Evolutionary conservation across 2,797 vertebrate species (phyloP).

Genomic region (Clamator glandarius): DNA sequence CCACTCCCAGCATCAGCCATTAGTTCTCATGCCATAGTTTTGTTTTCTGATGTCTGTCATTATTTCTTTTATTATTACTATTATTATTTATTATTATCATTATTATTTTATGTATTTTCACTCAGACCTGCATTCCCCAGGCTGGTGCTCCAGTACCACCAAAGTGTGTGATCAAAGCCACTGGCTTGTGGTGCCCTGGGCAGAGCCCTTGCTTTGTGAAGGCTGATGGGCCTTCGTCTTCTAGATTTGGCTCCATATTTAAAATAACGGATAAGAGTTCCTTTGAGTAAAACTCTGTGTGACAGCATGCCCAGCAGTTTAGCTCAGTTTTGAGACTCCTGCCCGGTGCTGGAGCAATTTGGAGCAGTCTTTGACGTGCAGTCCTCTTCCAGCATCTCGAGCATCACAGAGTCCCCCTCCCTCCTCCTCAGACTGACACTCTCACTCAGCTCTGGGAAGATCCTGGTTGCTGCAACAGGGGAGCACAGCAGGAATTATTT

Average conservation of each 20-base stretch:
- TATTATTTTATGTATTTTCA: neutral
- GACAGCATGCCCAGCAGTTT: neutral
- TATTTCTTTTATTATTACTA: neutral
- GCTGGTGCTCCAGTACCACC: neutral
- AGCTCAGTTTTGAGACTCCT: neutral
- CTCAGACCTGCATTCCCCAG: neutral
- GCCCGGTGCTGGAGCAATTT: neutral
- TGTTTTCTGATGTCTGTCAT: neutral
- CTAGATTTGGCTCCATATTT: neutral
- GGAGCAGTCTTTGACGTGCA: neutral
- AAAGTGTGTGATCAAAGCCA: neutral
- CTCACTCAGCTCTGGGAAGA: slow-evolving; percentile 9
- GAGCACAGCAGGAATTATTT: slow-evolving; percentile 42
- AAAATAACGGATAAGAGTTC: neutral
- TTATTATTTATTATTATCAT: neutral
- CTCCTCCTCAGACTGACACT: slow-evolving; percentile 22
- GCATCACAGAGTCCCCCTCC: neutral
- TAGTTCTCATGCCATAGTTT: neutral
- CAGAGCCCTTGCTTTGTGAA: neutral
- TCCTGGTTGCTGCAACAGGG: neutral
- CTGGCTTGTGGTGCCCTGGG: neutral
- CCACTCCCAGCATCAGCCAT: neutral
- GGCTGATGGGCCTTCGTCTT: neutral
- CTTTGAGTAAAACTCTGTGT: neutral
- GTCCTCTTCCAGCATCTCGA: neutral